These are phyloP conservation scores for Pterobdella sp. DNA, from an alignment of 2,888 invertebrate genomes.

Conservation along the genomic window DNA sequence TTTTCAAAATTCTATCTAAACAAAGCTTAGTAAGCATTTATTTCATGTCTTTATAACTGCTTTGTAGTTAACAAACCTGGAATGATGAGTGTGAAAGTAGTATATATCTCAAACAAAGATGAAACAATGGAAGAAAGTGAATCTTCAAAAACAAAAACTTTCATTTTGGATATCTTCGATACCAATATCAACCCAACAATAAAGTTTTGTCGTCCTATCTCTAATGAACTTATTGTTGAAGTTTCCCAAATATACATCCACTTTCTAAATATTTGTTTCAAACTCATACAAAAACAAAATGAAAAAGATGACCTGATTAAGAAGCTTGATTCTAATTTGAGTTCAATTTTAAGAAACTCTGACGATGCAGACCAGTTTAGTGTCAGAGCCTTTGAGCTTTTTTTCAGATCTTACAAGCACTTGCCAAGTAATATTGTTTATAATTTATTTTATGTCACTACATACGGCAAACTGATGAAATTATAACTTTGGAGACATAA, in stretches of 20 bases:
- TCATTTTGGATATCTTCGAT: constrained; percentile 3
- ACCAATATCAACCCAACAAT: not conserved
- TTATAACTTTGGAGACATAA: no score
- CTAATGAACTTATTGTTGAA: constrained; percentile 20
- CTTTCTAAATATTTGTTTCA: constrained; percentile 9
- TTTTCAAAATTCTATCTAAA: no score
- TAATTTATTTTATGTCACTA: no score
- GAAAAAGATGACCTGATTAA: not conserved
- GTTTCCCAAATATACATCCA: constrained; percentile 27
- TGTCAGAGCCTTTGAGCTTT: constrained; percentile 25
- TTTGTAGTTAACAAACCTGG: not conserved
- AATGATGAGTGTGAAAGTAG: not conserved
- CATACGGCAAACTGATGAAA: no score
- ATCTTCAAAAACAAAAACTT: no score
- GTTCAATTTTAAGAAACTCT: constrained; percentile 3
- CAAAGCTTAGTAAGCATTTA: no score
- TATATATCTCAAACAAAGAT: not conserved
- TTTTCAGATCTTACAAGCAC: constrained; percentile 22
- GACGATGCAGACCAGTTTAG: constrained; percentile 24
- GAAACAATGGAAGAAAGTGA: no score
- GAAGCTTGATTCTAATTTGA: constrained; percentile 12
- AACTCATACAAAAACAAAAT: constrained; percentile 10
- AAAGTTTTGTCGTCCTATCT: not conserved
- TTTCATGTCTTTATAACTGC: no score
- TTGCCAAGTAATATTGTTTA: no score